phyloP scores from a whole-genome alignment of 2,888 invertebrate species.

The Acanthoscelides obtectus region DNA sequence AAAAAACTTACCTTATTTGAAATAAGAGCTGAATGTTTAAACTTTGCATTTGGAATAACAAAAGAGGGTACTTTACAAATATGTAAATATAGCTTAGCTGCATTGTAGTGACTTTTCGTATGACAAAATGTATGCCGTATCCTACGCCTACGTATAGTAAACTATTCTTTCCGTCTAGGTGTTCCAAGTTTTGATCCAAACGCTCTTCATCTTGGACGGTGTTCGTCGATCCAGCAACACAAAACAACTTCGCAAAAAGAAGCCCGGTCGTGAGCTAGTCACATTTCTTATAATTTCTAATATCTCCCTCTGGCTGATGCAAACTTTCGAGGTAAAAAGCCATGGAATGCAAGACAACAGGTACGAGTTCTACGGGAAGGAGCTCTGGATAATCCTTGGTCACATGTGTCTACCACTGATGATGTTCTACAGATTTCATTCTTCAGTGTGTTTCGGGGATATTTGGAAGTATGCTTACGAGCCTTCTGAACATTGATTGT shows the following conservation, averaged over 20 bases:
- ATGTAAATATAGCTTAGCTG: no score
- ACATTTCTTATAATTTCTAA: conserved; percentile 74
- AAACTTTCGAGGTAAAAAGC: conserved; percentile 63
- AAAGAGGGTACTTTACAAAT: no score
- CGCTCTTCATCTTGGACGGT: conserved; percentile 68
- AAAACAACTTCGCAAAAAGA: conserved; percentile 56
- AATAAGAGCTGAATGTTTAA: no score
- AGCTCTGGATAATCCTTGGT: conserved; percentile 67
- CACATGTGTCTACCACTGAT: conserved; percentile 70
- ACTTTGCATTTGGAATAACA: no score
- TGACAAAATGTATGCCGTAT: no score
- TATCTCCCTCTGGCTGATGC: conserved; percentile 71
- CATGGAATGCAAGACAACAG: conserved; percentile 53
- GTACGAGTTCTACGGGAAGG: conserved; percentile 65
- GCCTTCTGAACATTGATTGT: conserved; percentile 38
- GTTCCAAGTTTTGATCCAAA: conserved; percentile 69
- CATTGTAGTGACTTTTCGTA: no score
- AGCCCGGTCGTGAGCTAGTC: conserved; percentile 71
- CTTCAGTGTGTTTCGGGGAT: conserved; percentile 73
- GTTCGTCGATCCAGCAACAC: conserved; percentile 69
- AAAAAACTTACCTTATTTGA: no score
- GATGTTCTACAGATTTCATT: conserved; percentile 75
- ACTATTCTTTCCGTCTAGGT: conserved; percentile 48
- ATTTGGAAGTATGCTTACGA: conserved; percentile 75
- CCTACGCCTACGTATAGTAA: no score